Evolutionary conservation across 2,113 vertebrate species (phyloP), one percentile per base, ranked within the genome.

Genomic region (Centrocercus urophasianus): DNA sequence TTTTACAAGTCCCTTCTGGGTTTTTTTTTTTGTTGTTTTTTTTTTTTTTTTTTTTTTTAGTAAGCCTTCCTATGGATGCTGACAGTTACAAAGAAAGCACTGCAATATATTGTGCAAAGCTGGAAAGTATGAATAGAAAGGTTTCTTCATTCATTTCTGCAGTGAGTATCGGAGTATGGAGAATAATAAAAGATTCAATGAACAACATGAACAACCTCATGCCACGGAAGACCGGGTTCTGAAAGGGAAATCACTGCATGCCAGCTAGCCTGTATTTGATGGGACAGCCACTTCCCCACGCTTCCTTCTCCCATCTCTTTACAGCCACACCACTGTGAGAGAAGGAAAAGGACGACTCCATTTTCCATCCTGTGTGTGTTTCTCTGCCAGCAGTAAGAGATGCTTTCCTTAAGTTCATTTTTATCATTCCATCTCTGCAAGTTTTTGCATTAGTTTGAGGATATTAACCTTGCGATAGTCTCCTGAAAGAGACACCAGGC

Each of bases 371-470:
- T 25, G 5, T 40, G 42, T 34, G 69, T 36, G 17, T n/a, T 85
- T 74, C 66, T 88, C 83, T 60, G 50, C 69, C 73, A 52, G 40
- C 10, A 54, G 70, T 13, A 60, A 74, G 24, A 64, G 73, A 57
- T 34, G 3, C 72, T 83, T 91, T 65, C 56, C 32, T 45, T 27
- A 30, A 1, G 1, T 18, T 69, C 28, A 56, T 14, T 73, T 79
- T 76, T 38, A 57, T 72, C 73, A 45, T 42, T 89, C 59, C 54
- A 87, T 76, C 81, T 75, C 70, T 40, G 30, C 57, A 78, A 74
- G 38, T 17, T 83, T 83, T 47, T 83, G 76, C 70, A 48, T 82
- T 84, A 4, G 5, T 66, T 72, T 84, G 59, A 63, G 78, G 76
- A 72, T n/a, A 13, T 54, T 30, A 92, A 93, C 54, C 43, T 89